Percentiles rank a stretch among this genome's conserved stretches.
Conservation (phyloP, 2,113 vertebrate genomes). For the Cichladusa arquata region DNA sequence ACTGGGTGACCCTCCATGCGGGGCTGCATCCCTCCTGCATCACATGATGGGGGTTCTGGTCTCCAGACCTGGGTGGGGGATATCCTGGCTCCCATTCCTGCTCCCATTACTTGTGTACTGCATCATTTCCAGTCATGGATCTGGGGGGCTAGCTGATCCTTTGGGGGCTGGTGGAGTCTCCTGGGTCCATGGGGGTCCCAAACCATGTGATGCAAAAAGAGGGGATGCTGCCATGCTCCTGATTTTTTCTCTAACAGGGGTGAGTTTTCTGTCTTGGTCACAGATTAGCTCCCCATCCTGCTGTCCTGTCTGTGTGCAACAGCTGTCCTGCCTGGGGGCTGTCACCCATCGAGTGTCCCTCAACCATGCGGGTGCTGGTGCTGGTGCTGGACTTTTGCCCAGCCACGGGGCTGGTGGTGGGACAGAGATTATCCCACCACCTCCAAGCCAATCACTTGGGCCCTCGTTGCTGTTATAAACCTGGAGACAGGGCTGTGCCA, state of each 20-base stretch:
- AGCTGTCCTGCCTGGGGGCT: neutral
- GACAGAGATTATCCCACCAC: neutral
- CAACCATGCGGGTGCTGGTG: accelerated
- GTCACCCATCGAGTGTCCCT: neutral
- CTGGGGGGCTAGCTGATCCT: neutral
- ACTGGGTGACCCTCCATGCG: neutral
- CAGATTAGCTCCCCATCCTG: neutral
- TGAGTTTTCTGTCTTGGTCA: neutral
- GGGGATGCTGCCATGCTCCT: neutral
- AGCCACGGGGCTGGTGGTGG: neutral
- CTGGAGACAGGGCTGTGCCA: neutral
- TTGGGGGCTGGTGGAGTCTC: neutral
- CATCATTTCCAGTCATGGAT: neutral
- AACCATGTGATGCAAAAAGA: neutral
- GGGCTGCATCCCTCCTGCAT: neutral
- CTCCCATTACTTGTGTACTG: neutral
- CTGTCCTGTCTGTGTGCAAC: neutral
- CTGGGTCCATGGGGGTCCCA: neutral
- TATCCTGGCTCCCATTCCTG: neutral
- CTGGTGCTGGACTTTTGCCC: neutral
- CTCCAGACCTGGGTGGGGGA: too few species aligned
- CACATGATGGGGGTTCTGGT: neutral
- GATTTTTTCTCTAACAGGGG: neutral
- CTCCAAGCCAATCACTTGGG: neutral
- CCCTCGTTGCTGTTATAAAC: neutral